Base-by-base conservation (phyloP, 2,888 invertebrate species). In the Scrobipalpa atriplicella region DNA sequence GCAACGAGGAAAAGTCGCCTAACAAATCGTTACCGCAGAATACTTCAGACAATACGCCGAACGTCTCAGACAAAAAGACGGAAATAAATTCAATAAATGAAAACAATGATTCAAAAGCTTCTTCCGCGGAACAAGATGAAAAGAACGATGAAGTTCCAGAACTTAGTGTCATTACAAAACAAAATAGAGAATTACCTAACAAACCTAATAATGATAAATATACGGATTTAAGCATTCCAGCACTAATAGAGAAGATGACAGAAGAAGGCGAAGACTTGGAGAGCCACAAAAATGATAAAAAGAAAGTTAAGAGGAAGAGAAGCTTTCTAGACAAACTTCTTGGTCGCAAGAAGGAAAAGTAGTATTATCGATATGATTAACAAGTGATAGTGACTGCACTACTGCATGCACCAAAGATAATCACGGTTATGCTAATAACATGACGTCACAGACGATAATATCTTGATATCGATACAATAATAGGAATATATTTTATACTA, bases 301-400 rank as follows among this genome's bases (percentile, higher is more conserved):
- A 85, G 71, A 92, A 92, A 76, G 86, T 92, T 8, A 92, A 92
- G 75, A 82, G 91, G 78, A 92, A 91, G 86, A 81, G 92, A 69
- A 92, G 92, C 83, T 92, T 92, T 76, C 72, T 92, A 67, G 92
- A 92, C 73, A 92, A 92, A 78, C 83, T 92, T 60, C 78, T 92
- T 71, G 91, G 92, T 66, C 86, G 92, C 70, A 92, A 92, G 71
- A 87, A 86, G 81, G 85, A 85, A 75, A 86, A 83, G 72, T 83
- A 81, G 75, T 72, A 70, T 62, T 76, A 79, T 76, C 80, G 79
- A 81, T 47, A 36, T 9, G 36, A 2, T 29, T 83, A 81, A 75
- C 80, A 52, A 19, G 52, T 19, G 77, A 77, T 74, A 75, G 69
- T 72, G 75, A 68, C 75, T 83, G 80, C 80, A 82, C 74, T 77